These are phyloP conservation scores for Trichonephila clavipes DNA, from an alignment of 1,140 invertebrate species.

Conservation along the genomic window DNA sequence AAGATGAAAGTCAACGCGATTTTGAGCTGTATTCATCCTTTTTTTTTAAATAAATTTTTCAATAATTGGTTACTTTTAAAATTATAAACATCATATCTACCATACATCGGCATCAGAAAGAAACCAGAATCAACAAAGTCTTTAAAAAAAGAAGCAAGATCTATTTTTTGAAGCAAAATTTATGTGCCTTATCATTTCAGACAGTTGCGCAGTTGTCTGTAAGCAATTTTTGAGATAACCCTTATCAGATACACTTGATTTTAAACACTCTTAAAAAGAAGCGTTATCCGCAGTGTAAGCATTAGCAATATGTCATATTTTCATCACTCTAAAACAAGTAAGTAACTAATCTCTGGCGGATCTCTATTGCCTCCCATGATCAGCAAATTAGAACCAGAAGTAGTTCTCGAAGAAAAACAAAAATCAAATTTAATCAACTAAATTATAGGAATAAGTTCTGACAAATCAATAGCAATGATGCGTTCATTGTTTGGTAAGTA, in stretches of 20 bases:
- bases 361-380: not conserved
- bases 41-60: too few relatives aligned
- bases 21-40: too few relatives aligned
- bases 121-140: not conserved
- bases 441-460: too few relatives aligned
- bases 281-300: conserved; percentile 34
- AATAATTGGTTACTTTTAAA: too few relatives aligned
- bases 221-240: not conserved
- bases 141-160: not conserved
- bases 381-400: not conserved
- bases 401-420: too few relatives aligned
- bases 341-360: not conserved
- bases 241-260: not conserved
- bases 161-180: not conserved
- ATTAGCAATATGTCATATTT: conserved; percentile 5
- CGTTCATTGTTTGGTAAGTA: too few relatives aligned
- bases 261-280: conserved; percentile 20
- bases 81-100: too few relatives aligned
- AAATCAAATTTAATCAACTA: too few relatives aligned
- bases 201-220: not conserved
- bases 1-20: too few relatives aligned
- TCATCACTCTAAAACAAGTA: not conserved
- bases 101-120: too few relatives aligned
- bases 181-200: not conserved
- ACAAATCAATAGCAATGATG: too few relatives aligned